A percentile compares a stretch with the other conserved stretches of the same genome.
phyloP scores from a whole-genome alignment of 2,888 invertebrate species.

The Auanema freiburgensis region DNA sequence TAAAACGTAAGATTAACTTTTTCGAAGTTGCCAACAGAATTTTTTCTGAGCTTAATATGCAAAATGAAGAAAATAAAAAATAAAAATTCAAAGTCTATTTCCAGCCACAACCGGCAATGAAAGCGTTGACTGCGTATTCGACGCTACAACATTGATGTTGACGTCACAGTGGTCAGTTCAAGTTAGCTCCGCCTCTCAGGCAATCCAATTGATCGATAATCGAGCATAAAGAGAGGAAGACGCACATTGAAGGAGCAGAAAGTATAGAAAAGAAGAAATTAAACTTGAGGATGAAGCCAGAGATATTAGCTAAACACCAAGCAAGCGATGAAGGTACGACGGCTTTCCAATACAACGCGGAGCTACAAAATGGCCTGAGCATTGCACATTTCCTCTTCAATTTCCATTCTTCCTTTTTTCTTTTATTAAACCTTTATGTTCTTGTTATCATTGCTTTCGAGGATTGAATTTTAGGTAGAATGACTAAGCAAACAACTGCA shows the following conservation, averaged over 20 bases:
- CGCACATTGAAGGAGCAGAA: too few relatives aligned
- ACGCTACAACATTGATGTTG: slow-evolving; percentile 11
- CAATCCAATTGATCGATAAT: too few relatives aligned
- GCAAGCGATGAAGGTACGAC: too few relatives aligned
- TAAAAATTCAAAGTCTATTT: not conserved
- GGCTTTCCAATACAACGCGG: too few relatives aligned
- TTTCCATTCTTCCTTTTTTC: not conserved
- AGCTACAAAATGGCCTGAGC: too few relatives aligned
- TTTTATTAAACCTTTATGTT: not conserved
- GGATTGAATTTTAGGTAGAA: not conserved
- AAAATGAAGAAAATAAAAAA: slow-evolving; percentile 4
- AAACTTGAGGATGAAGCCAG: too few relatives aligned
- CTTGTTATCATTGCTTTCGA: not conserved
- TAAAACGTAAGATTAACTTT: too few relatives aligned
- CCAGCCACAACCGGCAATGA: not conserved
- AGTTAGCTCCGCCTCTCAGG: slow-evolving; percentile 9
- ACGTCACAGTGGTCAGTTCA: slow-evolving; percentile 21
- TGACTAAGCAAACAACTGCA: not conserved
- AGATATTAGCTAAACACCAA: too few relatives aligned
- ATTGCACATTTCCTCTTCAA: not conserved
- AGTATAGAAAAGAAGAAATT: too few relatives aligned
- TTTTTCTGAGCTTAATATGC: not conserved
- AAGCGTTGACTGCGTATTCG: slow-evolving; percentile 16
- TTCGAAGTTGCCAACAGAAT: too few relatives aligned
- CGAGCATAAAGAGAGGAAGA: too few relatives aligned